Evolutionary conservation across 2,797 vertebrate genomes (phyloP).

Genomic region (Nyctibius grandis): DNA sequence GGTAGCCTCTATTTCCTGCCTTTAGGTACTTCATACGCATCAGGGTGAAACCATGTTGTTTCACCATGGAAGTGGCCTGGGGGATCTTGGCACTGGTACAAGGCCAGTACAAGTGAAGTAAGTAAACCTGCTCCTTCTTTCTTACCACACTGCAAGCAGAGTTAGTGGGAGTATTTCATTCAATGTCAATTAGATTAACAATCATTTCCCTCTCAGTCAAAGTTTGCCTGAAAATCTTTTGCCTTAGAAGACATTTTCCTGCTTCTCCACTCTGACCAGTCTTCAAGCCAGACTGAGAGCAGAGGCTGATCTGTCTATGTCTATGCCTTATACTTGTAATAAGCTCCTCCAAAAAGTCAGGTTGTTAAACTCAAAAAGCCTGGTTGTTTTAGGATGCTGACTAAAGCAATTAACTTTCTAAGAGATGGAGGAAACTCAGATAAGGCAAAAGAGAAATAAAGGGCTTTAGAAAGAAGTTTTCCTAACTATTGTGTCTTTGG

Average conservation of each 20-base stretch:
- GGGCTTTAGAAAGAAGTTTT: not conserved
- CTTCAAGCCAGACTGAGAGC: not conserved
- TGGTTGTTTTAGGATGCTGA: not conserved
- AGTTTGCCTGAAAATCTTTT: not conserved
- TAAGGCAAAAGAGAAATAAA: not conserved
- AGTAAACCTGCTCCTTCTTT: not conserved
- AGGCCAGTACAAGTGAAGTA: not conserved
- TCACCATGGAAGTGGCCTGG: not conserved
- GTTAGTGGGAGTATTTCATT: not conserved
- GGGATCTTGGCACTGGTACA: not conserved
- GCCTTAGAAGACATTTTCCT: not conserved
- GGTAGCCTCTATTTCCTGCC: not conserved
- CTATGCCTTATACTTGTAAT: not conserved
- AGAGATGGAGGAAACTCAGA: not conserved
- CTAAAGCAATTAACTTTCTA: not conserved
- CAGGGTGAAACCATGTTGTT: not conserved
- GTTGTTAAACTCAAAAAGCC: not conserved
- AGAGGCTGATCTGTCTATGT: not conserved
- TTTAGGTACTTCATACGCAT: not conserved
- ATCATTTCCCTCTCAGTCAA: not conserved
- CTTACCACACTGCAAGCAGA: not conserved
- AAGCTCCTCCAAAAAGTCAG: not conserved
- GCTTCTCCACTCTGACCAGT: not conserved
- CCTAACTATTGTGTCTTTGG: not conserved
- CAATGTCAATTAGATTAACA: not conserved